Evolutionary conservation across 2,113 vertebrate species (phyloP), one percentile per base, ranked within the genome.

Genomic region (Megalops atlanticus): DNA sequence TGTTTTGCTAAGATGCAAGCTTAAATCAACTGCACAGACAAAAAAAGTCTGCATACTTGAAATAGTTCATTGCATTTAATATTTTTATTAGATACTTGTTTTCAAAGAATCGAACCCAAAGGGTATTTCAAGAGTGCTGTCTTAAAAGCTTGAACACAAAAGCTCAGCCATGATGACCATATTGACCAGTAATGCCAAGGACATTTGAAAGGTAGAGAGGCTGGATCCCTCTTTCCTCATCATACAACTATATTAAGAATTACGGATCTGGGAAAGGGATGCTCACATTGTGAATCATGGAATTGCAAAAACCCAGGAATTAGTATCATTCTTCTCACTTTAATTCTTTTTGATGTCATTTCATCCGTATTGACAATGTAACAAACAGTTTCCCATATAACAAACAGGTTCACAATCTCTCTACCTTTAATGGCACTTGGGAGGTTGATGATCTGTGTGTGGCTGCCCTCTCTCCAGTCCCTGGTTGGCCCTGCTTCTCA

Each of bases 381-480:
- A n/a, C n/a, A n/a, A n/a, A n/a, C n/a, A n/a, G n/a, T n/a, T 64
- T 64, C 5, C n/a, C 43, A 31, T 76, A 11, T 76, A 24, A 35
- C 33, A 0, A 76, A 49, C 16, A 35, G 14, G 24, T 43, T 18
- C 6, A 49, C 43, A 31, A 35, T 18, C 35, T 24, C 18, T 33
- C 89, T 92, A 95, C 93, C 92, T 84, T 92, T 88, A 93, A 89
- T 78, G 92, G 91, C 86, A 90, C 89, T 85, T 89, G 78, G 40
- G 88, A 92, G 84, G 84, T 73, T 82, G 78, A 14, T 79, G 88
- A 78, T 80, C 91, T 90, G 77, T 86, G 83, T 77, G 49, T 73
- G 79, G 39, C 58, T 36, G 76, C 81, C 82, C 72, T 77, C 36
- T 86, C 87, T 16, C 78, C 38, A 10, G 38, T 43, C 24, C 11